Evolutionary conservation across 2,888 invertebrate species (phyloP).

Genomic region (Ormia ochracea): DNA sequence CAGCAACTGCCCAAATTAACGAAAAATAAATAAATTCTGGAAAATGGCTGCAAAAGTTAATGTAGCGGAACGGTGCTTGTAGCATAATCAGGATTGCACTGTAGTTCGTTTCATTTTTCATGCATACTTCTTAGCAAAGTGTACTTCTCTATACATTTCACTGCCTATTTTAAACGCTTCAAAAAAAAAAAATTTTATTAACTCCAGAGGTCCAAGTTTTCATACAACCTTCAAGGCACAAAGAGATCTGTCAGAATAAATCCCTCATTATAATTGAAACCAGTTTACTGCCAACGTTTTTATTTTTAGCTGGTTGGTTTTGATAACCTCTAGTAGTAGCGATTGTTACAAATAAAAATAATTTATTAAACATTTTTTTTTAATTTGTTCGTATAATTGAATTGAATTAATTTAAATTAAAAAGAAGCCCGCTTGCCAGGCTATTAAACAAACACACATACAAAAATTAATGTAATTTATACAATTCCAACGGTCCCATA

Average conservation of each 20-base stretch:
- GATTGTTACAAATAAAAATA: not conserved
- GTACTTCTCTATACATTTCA: too few relatives aligned
- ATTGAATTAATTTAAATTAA: not conserved
- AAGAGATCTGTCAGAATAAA: not conserved
- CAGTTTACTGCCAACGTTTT: not conserved
- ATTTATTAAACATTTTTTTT: not conserved
- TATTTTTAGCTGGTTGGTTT: not conserved
- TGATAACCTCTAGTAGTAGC: not conserved
- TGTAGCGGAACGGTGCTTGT: too few relatives aligned
- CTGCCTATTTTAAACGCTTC: too few relatives aligned
- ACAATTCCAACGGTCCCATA: slow-evolving; percentile 13
- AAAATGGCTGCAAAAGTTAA: too few relatives aligned
- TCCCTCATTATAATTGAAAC: not conserved
- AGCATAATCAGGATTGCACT: too few relatives aligned
- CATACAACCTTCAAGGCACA: not conserved
- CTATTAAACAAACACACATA: not conserved
- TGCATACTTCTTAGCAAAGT: too few relatives aligned
- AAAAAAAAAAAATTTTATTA: too few relatives aligned
- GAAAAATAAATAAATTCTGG: too few relatives aligned
- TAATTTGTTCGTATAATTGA: not conserved
- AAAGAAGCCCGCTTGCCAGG: not conserved
- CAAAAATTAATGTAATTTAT: not conserved
- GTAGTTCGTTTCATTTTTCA: too few relatives aligned
- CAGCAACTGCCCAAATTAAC: too few relatives aligned
- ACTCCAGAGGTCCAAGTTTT: too few relatives aligned